Evolutionary conservation across 2,113 vertebrate species (phyloP).

Genomic region (Xiphias gladius): DNA sequence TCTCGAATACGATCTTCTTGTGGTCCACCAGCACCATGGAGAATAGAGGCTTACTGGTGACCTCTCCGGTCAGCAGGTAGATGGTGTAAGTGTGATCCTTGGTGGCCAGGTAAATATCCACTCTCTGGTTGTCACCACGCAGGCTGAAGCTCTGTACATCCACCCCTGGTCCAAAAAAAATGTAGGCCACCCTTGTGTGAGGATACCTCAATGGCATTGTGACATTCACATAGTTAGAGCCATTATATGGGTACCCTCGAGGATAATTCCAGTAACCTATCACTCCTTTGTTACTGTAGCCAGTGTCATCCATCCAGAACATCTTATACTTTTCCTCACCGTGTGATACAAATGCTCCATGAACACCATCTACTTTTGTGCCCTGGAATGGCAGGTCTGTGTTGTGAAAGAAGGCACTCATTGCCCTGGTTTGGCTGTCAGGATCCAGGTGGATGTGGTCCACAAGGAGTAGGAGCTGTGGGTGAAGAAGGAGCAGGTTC

Average conservation of each 20-base stretch:
- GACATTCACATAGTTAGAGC: conserved; percentile 96
- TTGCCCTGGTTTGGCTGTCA: conserved; percentile 86
- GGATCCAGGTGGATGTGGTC: conserved; percentile 92
- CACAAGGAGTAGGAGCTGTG: conserved; percentile 94
- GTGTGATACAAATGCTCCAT: conserved; percentile 90
- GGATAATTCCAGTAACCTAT: conserved; percentile 91
- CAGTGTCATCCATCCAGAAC: conserved; percentile 98
- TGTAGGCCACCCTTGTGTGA: conserved; percentile 90
- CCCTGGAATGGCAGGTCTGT: conserved; percentile 92
- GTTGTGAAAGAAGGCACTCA: conserved; percentile 96
- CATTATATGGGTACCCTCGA: conserved; percentile 93
- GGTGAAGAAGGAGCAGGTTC: conserved; percentile 93
- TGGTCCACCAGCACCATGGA: conserved; percentile 91
- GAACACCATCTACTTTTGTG: conserved; percentile 86
- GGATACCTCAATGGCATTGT: conserved; percentile 90
- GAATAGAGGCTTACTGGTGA: conserved; percentile 86
- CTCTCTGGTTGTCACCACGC: conserved; percentile 88
- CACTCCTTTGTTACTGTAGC: conserved; percentile 89
- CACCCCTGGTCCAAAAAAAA: conserved; percentile 93
- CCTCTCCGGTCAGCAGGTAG: conserved; percentile 89
- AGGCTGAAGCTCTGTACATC: conserved; percentile 93
- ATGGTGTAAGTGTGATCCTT: conserved; percentile 88
- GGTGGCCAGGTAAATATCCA: conserved; percentile 92
- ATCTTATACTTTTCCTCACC: conserved; percentile 91
- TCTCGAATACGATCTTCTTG: conserved; percentile 93